These are phyloP conservation scores for Dendroctonus ponderosae DNA, from an alignment of 1,140 invertebrate species.

Conservation along the genomic window DNA sequence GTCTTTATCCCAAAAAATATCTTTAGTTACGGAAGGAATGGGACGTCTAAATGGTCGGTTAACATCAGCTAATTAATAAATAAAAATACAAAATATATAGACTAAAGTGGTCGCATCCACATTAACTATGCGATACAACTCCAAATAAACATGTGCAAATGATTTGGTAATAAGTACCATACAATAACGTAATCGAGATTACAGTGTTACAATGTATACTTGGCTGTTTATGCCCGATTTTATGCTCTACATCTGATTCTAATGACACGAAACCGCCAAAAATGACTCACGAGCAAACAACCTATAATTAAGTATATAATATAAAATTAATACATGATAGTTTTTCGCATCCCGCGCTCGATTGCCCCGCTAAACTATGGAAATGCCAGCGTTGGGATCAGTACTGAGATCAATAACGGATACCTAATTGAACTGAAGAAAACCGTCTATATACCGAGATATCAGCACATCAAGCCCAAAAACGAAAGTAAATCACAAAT, in stretches of 20 bases:
- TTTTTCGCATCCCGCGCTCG: background rate
- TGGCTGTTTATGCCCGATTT: background rate
- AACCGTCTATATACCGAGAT: too few relatives aligned
- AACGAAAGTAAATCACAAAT: background rate
- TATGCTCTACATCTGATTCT: too few relatives aligned
- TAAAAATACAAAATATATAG: too few relatives aligned
- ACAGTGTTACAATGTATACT: constrained; percentile 31
- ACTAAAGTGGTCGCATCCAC: too few relatives aligned
- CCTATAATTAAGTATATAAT: background rate
- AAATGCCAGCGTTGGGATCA: background rate
- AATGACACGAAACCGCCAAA: background rate
- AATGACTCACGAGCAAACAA: background rate
- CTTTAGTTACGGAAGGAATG: too few relatives aligned
- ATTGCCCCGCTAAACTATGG: background rate
- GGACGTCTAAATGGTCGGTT: too few relatives aligned
- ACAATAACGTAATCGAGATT: constrained; percentile 50
- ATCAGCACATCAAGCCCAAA: background rate
- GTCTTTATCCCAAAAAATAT: too few relatives aligned
- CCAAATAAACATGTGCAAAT: too few relatives aligned
- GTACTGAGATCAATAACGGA: background rate
- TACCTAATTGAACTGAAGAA: background rate
- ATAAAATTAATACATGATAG: background rate
- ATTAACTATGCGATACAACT: too few relatives aligned
- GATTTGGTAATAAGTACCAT: constrained; percentile 51
- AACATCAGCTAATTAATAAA: too few relatives aligned